Evolutionary conservation across 2,888 invertebrate species (phyloP).

Genomic region (Psococerastis gibbosa): DNA sequence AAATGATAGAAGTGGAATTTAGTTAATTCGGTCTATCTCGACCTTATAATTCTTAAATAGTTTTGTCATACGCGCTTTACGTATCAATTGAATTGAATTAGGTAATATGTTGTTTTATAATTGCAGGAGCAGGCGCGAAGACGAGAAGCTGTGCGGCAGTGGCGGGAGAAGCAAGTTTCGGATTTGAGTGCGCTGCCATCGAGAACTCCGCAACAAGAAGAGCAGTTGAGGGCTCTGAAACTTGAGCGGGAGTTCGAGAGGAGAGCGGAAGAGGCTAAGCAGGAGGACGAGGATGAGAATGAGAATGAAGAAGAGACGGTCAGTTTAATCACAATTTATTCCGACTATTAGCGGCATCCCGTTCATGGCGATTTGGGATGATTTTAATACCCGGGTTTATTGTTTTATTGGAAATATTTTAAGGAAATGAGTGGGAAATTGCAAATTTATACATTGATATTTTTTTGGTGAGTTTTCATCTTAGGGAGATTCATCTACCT

Average conservation of each 20-base stretch:
- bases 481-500: too few species aligned
- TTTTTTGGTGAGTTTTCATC: constrained; percentile 1
- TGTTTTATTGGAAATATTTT: background rate
- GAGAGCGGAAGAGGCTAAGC: constrained; percentile 59
- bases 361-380: too few species aligned
- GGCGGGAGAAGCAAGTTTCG: constrained; percentile 73
- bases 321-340: background rate
- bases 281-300: constrained; percentile 48
- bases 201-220: constrained; percentile 63
- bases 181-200: constrained; percentile 50
- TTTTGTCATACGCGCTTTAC: too few species aligned
- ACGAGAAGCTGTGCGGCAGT: constrained; percentile 51
- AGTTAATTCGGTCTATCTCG: too few species aligned
- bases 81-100: too few species aligned
- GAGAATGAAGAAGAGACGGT: constrained; percentile 31
- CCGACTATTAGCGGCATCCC: background rate
- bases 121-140: constrained; percentile 43
- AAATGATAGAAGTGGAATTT: too few species aligned
- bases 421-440: too few species aligned
- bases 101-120: too few species aligned
- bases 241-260: constrained; percentile 90
- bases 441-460: constrained; percentile 1
- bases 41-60: too few species aligned
- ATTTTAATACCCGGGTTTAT: too few species aligned
- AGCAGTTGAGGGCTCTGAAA: constrained; percentile 69